Conservation (phyloP, 2,113 vertebrate genomes). For the Equus quagga region DNA sequence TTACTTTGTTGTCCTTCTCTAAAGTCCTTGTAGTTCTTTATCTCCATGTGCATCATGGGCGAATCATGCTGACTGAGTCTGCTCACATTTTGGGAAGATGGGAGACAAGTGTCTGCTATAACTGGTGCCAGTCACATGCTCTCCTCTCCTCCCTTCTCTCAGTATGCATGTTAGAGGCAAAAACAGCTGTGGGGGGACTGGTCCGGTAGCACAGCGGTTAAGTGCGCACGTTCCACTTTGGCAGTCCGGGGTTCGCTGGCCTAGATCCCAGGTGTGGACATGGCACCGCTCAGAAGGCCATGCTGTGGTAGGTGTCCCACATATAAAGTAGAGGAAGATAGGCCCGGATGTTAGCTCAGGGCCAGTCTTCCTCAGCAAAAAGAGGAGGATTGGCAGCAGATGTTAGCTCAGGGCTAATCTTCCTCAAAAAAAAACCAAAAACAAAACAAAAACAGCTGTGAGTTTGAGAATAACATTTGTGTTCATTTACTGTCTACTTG, state of each 20-base stretch:
- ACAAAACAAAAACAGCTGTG: background rate
- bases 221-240: too few relatives aligned
- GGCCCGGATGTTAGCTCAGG: too few relatives aligned
- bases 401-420: too few relatives aligned
- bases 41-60: background rate
- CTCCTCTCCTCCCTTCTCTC: background rate
- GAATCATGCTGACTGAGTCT: background rate
- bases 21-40: background rate
- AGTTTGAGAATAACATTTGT: constrained; percentile 7
- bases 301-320: too few relatives aligned
- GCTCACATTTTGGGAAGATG: background rate
- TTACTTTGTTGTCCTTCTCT: constrained; percentile 1
- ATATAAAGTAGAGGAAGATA: too few relatives aligned
- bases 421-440: too few relatives aligned
- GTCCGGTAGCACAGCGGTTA: too few relatives aligned
- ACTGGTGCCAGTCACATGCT: background rate
- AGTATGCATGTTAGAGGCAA: background rate
- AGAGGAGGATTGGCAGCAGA: too few relatives aligned
- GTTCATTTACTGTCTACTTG: background rate
- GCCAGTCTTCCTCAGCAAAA: too few relatives aligned
- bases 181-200: background rate
- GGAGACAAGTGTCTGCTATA: background rate
- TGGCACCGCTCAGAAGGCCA: too few relatives aligned
- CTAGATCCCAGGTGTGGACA: too few relatives aligned
- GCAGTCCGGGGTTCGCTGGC: too few relatives aligned